Conservation (phyloP, 2,888 invertebrate genomes). For the Metallyticus violacea region DNA sequence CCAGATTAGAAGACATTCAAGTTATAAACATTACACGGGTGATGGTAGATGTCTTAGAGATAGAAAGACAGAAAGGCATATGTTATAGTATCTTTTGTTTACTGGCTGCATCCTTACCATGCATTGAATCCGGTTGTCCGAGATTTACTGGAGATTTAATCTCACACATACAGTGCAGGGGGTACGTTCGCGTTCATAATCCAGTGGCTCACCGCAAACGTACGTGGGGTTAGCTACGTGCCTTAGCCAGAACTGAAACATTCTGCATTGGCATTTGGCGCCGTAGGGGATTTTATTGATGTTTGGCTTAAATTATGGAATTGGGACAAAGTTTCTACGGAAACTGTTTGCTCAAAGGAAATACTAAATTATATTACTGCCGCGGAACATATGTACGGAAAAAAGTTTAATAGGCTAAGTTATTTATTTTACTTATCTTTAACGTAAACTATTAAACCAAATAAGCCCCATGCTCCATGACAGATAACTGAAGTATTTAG, state of each 20-base stretch:
- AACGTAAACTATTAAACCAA: no score
- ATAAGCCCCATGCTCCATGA: no score
- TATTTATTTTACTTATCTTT: no score
- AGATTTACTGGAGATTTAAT: not conserved
- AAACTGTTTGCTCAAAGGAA: not conserved
- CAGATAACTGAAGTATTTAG: no score
- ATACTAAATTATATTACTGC: not conserved
- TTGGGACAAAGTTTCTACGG: not conserved
- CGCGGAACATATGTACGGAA: no score
- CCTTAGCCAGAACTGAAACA: not conserved
- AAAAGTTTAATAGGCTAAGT: no score
- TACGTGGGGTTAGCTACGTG: not conserved
- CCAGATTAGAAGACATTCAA: no score
- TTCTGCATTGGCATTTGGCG: not conserved
- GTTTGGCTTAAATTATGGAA: not conserved
- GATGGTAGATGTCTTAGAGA: no score
- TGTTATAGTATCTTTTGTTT: not conserved
- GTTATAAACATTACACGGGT: no score
- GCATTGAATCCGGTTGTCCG: no score
- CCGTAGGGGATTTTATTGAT: not conserved
- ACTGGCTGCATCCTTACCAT: no score
- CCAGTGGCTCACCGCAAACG: not conserved
- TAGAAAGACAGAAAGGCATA: not conserved
- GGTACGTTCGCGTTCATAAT: not conserved
- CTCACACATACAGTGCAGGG: not conserved